Base-by-base conservation (phyloP, 2,113 vertebrate genomes). In the Ceuthmochares aereus region DNA sequence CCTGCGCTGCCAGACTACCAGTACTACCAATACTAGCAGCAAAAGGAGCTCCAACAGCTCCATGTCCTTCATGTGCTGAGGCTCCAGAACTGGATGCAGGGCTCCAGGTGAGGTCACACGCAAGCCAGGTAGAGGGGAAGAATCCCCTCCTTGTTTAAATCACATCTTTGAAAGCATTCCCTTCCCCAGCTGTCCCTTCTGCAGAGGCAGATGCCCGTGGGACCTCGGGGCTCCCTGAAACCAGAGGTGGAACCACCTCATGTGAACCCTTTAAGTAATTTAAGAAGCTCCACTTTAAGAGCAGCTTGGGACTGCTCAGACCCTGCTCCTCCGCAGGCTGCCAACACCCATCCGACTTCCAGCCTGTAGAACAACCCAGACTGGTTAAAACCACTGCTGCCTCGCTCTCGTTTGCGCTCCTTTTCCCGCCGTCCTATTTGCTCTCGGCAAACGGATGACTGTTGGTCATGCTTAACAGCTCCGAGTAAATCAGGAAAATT, bases 391-490 rank as follows among this genome's bases (percentile, higher is more conserved):
- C 93, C 60, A 69, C 19, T 42, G 25, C 88, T 92, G 88, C 92
- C 78, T 83, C 42, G 49, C 70, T 88, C 70, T 15, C 21, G n/a
- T 47, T 85, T 15, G 51, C 75, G 75, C 89, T 36, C 64, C 83
- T 84, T 52, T 55, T 66, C 83, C 94, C 12, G 12, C 30, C 36
- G 94, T 77, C 73, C 89, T 80, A 55, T 84, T 92, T 93, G 96
- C 86, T 95, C 68, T 59, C 3, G 0, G 86, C 95, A 90, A 95
- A 63, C 89, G 90, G 80, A 93, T 95, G 95, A 96, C 93, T 94
- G 55, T 87, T 95, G 94, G 95, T 90, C 95, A 95, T 93, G 84
- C 94, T 90, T 93, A 80, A 87, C 93, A 87, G 91, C 45, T 95
- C 69, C 2, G 2, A 70, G 76, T 51, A 94, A 93, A 93, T 29